Evolutionary conservation across 2,113 vertebrate genomes (phyloP), one percentile per base, ranked within the genome.

Genomic region (Acanthochromis polyacanthus): DNA sequence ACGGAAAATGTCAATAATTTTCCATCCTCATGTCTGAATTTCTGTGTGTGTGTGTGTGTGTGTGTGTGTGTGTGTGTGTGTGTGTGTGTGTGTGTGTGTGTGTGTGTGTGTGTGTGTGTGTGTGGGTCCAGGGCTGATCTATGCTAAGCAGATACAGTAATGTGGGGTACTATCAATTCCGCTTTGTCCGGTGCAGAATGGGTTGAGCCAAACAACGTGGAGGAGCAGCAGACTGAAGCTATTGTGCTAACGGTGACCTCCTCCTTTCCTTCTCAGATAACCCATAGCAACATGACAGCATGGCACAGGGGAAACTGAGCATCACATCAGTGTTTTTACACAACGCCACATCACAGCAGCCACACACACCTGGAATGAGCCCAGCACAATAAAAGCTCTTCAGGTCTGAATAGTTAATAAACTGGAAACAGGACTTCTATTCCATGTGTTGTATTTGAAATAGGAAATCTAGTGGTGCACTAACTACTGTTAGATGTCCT

Each of bases 131-230:
- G 28, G 46, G 19, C 40, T 48, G 23, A 65, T 22, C 72, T 46
- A 80, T 81, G 63, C 22, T 73, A 25, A 75, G 53, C 81, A 78
- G 68, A 84, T 65, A 76, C 75, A 75, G 76, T 48, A 22, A 22
- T 22, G 75, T 87, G 77, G 80, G 76, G 45, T 43, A 1, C 20
- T 30, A 65, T 88, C 60, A 88, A 64, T 67, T 7, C 50, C 58
- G 46, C 85, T 75, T 81, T 90, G 89, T 90, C 62, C 6, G 2
- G 17, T 60, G 36, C 16, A 61, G 6, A 10, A n/a, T 55, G 45
- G 15, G 52, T 19, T 22, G 53, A 69, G 43, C 70, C 51, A 46
- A 53, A 59, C 25, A 56, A 30, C 6, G 43, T 23, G 59, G 17
- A 66, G 59, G 63, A 60, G 65, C 25, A 64, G 57, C 38, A 80